Conservation (phyloP, 2,888 invertebrate genomes). For the Melikaiella ostensackeni region DNA sequence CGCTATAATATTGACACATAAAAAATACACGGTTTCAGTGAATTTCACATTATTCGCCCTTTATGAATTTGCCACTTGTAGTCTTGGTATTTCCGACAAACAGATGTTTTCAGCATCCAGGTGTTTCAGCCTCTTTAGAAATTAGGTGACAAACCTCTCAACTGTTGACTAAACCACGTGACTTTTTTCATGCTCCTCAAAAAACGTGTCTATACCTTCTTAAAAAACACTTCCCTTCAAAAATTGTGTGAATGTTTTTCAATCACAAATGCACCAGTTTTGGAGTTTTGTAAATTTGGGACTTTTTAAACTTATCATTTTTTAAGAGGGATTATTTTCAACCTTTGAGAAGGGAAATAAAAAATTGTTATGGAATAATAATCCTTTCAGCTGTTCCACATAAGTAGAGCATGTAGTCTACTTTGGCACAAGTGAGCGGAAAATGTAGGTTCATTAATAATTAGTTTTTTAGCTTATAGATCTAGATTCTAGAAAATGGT, state of each 20-base stretch:
- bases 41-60: not conserved
- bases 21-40: not conserved
- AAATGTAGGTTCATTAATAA: constrained; percentile 45
- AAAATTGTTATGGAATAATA: not conserved
- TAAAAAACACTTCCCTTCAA: not conserved
- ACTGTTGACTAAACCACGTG: not conserved
- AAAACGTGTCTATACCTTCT: not conserved
- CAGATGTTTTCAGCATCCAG: constrained; percentile 2
- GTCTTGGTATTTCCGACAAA: not conserved
- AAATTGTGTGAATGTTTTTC: too few relatives aligned
- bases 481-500: constrained; percentile 51
- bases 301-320: not conserved
- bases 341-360: not conserved
- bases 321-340: not conserved
- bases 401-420: constrained; percentile 71
- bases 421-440: constrained; percentile 64
- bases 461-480: constrained; percentile 48
- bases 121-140: not conserved
- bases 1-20: constrained; percentile 2
- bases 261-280: too few relatives aligned
- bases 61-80: not conserved
- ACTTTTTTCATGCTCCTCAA: not conserved
- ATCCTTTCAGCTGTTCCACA: constrained; percentile 54
- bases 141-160: not conserved
- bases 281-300: too few relatives aligned